phyloP scores from a whole-genome alignment of 2,797 vertebrate species.

The Lerista edwardsae region DNA sequence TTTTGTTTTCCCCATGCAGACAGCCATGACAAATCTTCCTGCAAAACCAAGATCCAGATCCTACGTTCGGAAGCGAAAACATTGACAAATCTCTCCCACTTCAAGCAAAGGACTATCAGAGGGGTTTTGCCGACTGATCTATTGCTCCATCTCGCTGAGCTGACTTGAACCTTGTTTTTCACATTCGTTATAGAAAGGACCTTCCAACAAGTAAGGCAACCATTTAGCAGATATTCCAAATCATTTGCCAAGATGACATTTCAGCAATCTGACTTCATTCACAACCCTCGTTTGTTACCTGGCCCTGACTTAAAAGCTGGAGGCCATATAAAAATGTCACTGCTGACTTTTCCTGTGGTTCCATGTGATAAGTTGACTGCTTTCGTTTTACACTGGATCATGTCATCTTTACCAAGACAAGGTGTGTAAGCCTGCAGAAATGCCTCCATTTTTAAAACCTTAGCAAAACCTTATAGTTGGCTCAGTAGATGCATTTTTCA shows the following conservation, averaged over 20 bases:
- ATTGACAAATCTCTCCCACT: not conserved
- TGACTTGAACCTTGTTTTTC: constrained; percentile 18
- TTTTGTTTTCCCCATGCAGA: constrained; percentile 29
- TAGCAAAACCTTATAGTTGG: no score
- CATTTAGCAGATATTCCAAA: not conserved
- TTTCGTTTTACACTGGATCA: constrained; percentile 24
- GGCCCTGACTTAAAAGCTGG: constrained; percentile 23
- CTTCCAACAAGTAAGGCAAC: not conserved
- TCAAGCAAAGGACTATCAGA: not conserved
- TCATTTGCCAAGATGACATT: not conserved
- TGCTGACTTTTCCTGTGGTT: constrained; percentile 10
- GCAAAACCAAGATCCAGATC: constrained; percentile 37
- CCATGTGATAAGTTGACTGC: constrained; percentile 6
- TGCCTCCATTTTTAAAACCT: not conserved
- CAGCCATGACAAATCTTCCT: constrained; percentile 48
- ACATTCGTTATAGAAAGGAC: constrained; percentile 9
- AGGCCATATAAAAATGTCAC: not conserved
- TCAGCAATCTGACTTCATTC: constrained; percentile 17
- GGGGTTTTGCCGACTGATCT: constrained; percentile 23
- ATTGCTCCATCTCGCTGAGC: not conserved
- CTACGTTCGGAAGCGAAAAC: not conserved
- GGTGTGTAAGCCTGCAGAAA: not conserved
- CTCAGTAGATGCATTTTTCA: no score
- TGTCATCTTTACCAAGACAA: constrained; percentile 30
- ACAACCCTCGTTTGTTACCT: constrained; percentile 14